Evolutionary conservation across 2,888 invertebrate species (phyloP).

Genomic region (Orthonychiurus folsomi): DNA sequence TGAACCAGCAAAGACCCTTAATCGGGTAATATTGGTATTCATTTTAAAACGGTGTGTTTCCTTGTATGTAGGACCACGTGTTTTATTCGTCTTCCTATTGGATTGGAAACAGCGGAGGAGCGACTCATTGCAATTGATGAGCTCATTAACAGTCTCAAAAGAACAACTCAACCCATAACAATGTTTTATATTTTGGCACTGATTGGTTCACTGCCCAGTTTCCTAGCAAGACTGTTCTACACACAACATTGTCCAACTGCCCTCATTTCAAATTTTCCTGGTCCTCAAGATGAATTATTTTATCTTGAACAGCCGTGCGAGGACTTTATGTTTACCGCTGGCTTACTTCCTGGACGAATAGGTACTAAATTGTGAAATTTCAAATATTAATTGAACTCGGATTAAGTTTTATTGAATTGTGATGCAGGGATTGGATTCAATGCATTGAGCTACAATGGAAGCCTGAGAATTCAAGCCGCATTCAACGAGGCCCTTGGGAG

Average conservation of each 20-base stretch:
- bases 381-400: too few species aligned
- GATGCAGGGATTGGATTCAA: constrained; percentile 29
- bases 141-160: constrained; percentile 12
- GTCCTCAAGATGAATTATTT: background rate
- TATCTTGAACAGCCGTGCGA: background rate
- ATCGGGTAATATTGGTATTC: background rate
- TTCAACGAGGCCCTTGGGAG: constrained; percentile 32
- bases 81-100: constrained; percentile 17
- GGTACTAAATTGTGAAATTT: background rate
- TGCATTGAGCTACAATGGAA: constrained; percentile 35
- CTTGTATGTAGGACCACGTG: constrained; percentile 13
- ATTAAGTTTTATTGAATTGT: too few species aligned
- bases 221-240: background rate
- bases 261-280: background rate
- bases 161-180: background rate
- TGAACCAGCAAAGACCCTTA: background rate
- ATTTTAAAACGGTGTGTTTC: background rate
- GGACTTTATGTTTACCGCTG: background rate
- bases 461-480: constrained; percentile 26
- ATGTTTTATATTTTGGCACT: background rate
- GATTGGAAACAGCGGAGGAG: constrained; percentile 8
- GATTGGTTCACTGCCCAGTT: background rate
- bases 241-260: background rate
- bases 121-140: constrained; percentile 8
- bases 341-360: background rate